A percentile compares a stretch with the other conserved stretches of the same genome.
phyloP scores from a whole-genome alignment of 1,140 invertebrate genomes.

The Drosophila mayri region DNA sequence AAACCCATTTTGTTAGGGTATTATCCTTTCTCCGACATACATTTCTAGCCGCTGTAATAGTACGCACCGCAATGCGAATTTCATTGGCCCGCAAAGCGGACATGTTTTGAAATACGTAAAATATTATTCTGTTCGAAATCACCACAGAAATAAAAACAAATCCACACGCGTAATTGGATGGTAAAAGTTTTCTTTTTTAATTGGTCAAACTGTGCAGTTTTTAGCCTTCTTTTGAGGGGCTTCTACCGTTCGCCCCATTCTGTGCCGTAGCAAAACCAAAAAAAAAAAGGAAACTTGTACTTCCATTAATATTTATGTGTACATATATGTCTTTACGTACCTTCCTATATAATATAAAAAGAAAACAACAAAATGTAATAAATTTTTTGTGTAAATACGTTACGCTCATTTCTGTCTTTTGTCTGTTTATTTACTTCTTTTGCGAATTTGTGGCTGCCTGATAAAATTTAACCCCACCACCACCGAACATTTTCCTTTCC shows the following conservation, averaged over 20 bases:
- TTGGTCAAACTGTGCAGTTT: conserved; percentile 19
- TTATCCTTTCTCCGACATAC: not conserved
- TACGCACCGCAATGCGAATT: conserved; percentile 26
- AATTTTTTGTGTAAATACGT: conserved; percentile 71
- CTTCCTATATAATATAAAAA: conserved; percentile 6
- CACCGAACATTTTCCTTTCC: conserved; percentile 43
- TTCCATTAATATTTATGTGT: conserved; percentile 41
- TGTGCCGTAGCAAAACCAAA: not conserved
- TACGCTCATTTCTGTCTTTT: conserved; percentile 79
- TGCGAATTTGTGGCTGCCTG: conserved; percentile 62
- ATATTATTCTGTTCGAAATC: conserved; percentile 33
- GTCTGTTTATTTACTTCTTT: conserved; percentile 74
- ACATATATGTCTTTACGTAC: conserved; percentile 26
- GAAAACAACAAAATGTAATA: conserved; percentile 27
- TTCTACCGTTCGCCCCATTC: not conserved
- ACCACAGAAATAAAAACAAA: conserved; percentile 25
- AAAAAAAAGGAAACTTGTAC: conserved; percentile 30
- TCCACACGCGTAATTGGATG: conserved; percentile 14
- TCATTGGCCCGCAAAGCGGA: conserved; percentile 12
- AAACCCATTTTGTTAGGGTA: not conserved
- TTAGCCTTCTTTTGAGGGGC: conserved; percentile 1
- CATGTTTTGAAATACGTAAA: conserved; percentile 7
- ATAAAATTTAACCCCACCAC: conserved; percentile 41
- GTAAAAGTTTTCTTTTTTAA: conserved; percentile 27
- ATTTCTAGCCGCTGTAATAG: not conserved